Percentiles rank a stretch among this genome's conserved stretches.
These are phyloP conservation scores for Oryctes rhinoceros DNA, from an alignment of 1,140 invertebrate genomes.

Conservation along the genomic window DNA sequence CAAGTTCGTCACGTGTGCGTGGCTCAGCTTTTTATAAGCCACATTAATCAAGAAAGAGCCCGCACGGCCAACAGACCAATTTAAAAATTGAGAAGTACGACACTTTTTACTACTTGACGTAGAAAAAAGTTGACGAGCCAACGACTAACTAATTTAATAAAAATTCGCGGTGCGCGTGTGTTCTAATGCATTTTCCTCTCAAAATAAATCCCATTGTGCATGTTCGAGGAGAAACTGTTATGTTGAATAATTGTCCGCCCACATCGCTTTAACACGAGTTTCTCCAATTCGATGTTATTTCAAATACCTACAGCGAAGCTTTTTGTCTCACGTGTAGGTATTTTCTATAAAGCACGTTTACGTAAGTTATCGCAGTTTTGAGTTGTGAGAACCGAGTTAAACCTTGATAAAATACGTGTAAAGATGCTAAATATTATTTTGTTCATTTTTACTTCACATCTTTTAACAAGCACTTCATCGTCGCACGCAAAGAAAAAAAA, in stretches of 20 bases:
- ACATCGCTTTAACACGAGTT: background rate
- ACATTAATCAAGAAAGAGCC: conserved; percentile 27
- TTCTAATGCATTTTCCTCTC: background rate
- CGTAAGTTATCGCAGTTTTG: background rate
- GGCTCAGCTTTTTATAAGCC: conserved; percentile 22
- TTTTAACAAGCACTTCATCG: no score
- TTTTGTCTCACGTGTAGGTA: background rate
- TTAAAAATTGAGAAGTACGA: background rate
- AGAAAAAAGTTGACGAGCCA: background rate
- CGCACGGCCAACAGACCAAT: background rate
- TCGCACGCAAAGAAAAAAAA: no score
- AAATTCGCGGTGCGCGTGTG: background rate
- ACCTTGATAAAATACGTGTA: no score
- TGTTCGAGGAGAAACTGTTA: background rate
- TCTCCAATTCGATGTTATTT: background rate
- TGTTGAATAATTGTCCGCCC: background rate
- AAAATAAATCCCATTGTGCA: conserved; percentile 19
- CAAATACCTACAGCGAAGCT: background rate
- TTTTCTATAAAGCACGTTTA: background rate
- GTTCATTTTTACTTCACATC: no score
- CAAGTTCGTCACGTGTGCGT: background rate
- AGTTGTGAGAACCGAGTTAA: background rate
- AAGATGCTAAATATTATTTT: no score
- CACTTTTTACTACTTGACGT: background rate
- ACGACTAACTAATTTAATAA: background rate